Base-by-base conservation (phyloP, 1,140 invertebrate genomes). In the Adoxophyes honmai region DNA sequence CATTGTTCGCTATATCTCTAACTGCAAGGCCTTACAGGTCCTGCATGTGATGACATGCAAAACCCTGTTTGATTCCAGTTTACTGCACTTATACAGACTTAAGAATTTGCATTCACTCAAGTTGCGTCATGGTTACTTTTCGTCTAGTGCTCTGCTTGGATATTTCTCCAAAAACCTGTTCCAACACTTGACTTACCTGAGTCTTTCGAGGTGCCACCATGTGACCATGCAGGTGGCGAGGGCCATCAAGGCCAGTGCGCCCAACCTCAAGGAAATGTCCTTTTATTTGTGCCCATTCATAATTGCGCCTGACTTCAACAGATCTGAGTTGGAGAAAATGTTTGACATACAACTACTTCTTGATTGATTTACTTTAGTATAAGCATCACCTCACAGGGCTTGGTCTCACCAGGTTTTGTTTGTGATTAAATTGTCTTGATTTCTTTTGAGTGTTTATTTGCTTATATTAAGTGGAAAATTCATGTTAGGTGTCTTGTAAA, bases 41-140 rank as follows among this genome's bases (percentile, higher is more conserved):
- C 75, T 90, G 15, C 89, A 90, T 60, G 88, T 90, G 18, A 89
- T 88, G 76, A 90, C 88, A 4, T 90, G 89, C 60, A 90, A 90
- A 71, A 89, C 86, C 56, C 57, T 90, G 15, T 90, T 90, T 77
- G 89, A 90, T 66, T 89, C 87, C 13, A 90, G 89, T 76, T 68
- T 90, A 15, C 55, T 83, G 11, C 87, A 88, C 63, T 63, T 90
- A 18, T 83, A 86, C 35, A 82, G 75, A 56, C 52, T 90, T 42
- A 87, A 86, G 68, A 79, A 85, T 68, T 78, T 90, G 38, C 78
- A 82, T 52, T 90, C 89, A 48, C 62, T 90, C 18, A 90, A 90
- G 66, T 68, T 90, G 61, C 78, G 89, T 9, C 89, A 90, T 62
- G 87, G 86, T 28, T 90, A 89, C 68, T 90, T 90, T 62, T 90